Evolutionary conservation across 2,888 invertebrate genomes (phyloP), one percentile per base, ranked within the genome.

Genomic region (Cephus sareptanus): DNA sequence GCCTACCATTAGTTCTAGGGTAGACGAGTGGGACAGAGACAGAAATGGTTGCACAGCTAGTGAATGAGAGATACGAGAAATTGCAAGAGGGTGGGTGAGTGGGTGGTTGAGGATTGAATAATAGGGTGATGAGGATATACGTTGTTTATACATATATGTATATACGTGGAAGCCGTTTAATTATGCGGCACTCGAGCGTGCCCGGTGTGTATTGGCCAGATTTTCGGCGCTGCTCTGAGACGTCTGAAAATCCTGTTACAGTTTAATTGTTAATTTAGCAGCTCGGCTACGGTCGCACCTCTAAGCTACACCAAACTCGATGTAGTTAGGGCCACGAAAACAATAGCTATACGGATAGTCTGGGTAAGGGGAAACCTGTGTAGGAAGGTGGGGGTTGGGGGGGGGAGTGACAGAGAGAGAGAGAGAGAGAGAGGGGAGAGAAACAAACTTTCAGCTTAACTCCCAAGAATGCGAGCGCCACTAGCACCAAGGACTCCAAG

Each of bases 201-300:
- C 68, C 40, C 75, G 71, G 37, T 73, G 69, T 69, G 74, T 75
- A 69, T 76, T 34, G 80, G 79, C 82, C 80, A 80, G 80, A 84
- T 85, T 86, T 83, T 84, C 84, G 79, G 74, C 76, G 79, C 79
- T 34, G 77, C 81, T 56, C 9, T 23, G 23, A 80, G 85, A 83
- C 79, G 81, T 80, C 81, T 82, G 86, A 88, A 85, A 86, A 87
- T 86, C 87, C 86, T 85, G 86, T 87, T 87, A 86, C 85, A 87
- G 84, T 87, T 87, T 87, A 87, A 87, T 87, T 87, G 86, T 86
- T 87, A 86, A 87, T 87, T 87, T 86, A 87, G 80, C 82, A 87
- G 83, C 81, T 83, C 85, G 78, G 77, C 81, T 81, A 76, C 74
- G 76, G 75, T 73, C 73, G 78, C 79, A 76, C 76, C 80, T 68